Evolutionary conservation across 2,113 vertebrate genomes (phyloP).

Genomic region (Gorilla gorilla): DNA sequence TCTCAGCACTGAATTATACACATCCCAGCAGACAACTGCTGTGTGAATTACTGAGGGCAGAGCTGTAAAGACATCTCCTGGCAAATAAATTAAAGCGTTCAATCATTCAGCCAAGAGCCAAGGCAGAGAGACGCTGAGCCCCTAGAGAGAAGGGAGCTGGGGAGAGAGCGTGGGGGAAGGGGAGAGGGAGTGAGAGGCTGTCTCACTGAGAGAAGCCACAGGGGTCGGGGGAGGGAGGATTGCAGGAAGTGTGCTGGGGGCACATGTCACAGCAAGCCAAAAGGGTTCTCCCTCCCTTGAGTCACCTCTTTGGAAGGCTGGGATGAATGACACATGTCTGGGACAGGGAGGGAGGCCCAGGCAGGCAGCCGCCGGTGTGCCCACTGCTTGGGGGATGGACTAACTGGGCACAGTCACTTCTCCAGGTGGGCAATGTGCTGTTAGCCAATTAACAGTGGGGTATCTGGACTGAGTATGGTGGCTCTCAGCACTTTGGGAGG

Average conservation of each 20-base stretch:
- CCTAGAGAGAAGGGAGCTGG: neutral
- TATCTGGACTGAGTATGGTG: neutral
- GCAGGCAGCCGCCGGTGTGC: neutral
- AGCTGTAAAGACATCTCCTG: slow-evolving; percentile 4
- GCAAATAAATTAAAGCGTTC: slow-evolving; percentile 43
- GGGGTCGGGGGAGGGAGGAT: neutral
- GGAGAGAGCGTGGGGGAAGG: neutral
- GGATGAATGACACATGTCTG: neutral
- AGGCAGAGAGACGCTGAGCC: neutral
- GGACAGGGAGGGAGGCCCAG: neutral
- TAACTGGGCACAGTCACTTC: neutral
- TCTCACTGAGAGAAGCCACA: neutral
- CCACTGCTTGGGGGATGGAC: neutral
- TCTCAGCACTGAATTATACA: neutral
- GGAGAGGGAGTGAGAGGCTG: too few species aligned
- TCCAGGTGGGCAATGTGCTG: neutral
- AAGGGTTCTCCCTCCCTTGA: neutral
- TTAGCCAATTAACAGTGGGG: neutral
- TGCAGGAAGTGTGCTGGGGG: neutral
- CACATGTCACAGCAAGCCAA: accelerated
- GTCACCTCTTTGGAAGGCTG: neutral
- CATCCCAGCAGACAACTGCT: neutral
- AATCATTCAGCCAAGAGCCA: neutral
- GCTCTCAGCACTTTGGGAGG: neutral
- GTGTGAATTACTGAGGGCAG: slow-evolving; percentile 1